Percentiles rank a stretch among this genome's conserved stretches.
phyloP scores from a whole-genome alignment of 2,797 vertebrate species.

The Petrocephalus sullivani region DNA sequence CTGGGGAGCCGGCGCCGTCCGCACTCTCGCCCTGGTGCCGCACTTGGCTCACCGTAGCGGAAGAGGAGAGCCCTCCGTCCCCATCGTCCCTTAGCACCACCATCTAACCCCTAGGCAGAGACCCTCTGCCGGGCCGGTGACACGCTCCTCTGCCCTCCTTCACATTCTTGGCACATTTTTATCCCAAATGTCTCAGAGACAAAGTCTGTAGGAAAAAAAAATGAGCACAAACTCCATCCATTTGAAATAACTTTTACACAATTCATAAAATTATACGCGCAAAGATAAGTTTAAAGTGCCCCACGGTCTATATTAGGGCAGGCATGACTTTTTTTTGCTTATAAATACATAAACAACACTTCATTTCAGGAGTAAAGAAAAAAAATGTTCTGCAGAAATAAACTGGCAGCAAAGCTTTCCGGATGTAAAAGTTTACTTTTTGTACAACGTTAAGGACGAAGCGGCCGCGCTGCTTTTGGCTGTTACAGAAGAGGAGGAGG shows the following conservation, averaged over 20 bases:
- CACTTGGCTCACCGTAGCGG: conserved; percentile 41
- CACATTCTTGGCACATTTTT: neutral
- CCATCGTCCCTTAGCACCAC: conserved; percentile 55
- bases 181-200: neutral
- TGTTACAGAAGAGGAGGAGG: conserved; percentile 47
- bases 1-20: neutral
- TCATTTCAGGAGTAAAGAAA: neutral
- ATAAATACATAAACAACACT: neutral
- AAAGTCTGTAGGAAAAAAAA: neutral
- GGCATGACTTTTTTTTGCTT: neutral
- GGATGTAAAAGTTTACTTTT: neutral
- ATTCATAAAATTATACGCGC: neutral
- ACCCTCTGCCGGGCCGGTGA: neutral
- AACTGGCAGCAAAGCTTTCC: neutral
- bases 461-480: conserved; percentile 3
- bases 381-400: neutral
- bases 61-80: conserved; percentile 37
- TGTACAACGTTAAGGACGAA: neutral
- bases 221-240: neutral
- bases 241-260: neutral
- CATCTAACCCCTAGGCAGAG: conserved; percentile 55
- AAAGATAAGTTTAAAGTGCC: neutral
- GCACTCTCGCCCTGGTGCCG: conserved; percentile 48
- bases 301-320: neutral
- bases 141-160: neutral